phyloP scores from a whole-genome alignment of 2,113 vertebrate genomes.

The Campylorhamphus procurvoides region DNA sequence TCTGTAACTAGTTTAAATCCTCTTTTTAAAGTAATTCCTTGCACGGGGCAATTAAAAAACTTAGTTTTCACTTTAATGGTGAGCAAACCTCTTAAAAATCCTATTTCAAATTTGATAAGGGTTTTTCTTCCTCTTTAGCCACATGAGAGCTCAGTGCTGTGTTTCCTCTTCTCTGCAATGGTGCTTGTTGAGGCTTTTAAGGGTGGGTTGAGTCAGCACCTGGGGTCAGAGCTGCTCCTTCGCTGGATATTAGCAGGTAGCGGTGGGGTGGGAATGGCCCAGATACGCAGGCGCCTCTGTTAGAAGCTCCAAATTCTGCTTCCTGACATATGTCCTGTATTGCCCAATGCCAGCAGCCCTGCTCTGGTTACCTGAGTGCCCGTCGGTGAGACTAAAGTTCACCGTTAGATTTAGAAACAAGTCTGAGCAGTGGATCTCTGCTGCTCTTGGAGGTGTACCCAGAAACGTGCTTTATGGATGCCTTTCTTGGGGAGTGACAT shows the following conservation, averaged over 20 bases:
- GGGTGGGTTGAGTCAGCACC: fast-evolving
- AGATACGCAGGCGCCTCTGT: not conserved
- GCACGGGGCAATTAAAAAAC: not conserved
- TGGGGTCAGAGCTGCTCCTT: not conserved
- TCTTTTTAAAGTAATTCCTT: not conserved
- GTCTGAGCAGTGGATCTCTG: not conserved
- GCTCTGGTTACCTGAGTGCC: not conserved
- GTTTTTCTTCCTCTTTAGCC: not conserved
- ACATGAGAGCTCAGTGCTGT: not conserved
- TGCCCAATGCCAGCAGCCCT: not conserved
- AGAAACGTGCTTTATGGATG: fast-evolving
- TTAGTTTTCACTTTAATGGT: not conserved
- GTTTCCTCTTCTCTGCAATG: fast-evolving
- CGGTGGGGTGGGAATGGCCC: not conserved
- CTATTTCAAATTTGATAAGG: not conserved
- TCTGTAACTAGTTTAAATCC: not conserved
- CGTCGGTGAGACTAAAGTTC: fast-evolving
- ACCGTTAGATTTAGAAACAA: not conserved
- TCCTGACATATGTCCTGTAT: not conserved
- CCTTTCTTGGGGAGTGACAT: not conserved
- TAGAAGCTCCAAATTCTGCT: not conserved
- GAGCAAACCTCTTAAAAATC: not conserved
- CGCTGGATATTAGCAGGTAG: not conserved
- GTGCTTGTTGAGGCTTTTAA: not conserved
- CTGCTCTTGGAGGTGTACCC: not conserved